Percentiles rank a stretch among this genome's conserved stretches.
These are phyloP conservation scores for Opisthocomus hoazin DNA, from an alignment of 2,113 vertebrate genomes.

Conservation along the genomic window DNA sequence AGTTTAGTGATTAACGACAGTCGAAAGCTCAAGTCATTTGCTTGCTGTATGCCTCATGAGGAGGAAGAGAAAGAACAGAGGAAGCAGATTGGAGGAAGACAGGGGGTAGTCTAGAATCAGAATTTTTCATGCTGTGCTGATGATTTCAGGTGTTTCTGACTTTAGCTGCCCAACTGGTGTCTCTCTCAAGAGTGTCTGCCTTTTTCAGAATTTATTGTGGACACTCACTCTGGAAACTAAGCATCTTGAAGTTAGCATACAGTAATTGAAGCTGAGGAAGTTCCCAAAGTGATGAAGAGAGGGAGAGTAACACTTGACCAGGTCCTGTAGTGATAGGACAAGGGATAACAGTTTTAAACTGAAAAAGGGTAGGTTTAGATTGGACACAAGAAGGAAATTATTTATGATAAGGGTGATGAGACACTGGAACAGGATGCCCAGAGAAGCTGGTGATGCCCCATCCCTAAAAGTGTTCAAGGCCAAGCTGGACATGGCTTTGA, in stretches of 20 bases:
- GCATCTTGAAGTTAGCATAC: not conserved
- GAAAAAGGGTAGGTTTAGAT: not conserved
- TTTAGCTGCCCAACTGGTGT: not conserved
- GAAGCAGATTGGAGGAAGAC: not conserved
- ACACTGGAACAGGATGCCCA: not conserved
- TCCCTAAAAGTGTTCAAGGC: not conserved
- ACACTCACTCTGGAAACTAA: not conserved
- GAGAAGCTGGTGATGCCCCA: not conserved
- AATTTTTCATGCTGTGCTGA: not conserved
- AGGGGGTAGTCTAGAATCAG: not conserved
- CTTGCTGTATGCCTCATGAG: not conserved
- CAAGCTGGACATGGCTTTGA: not conserved
- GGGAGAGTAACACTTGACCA: not conserved
- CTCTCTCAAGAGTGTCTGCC: not conserved
- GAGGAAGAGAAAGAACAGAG: not conserved
- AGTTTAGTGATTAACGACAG: not conserved
- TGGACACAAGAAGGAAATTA: not conserved
- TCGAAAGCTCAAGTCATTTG: not conserved
- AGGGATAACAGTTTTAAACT: fast-evolving
- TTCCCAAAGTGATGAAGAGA: not conserved
- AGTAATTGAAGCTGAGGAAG: not conserved
- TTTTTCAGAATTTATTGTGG: not conserved
- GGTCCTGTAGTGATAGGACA: not conserved
- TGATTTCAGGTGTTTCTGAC: not conserved
- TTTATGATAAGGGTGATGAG: fast-evolving